Base-by-base conservation (phyloP, 2,113 vertebrate genomes). In the Polypterus senegalus region DNA sequence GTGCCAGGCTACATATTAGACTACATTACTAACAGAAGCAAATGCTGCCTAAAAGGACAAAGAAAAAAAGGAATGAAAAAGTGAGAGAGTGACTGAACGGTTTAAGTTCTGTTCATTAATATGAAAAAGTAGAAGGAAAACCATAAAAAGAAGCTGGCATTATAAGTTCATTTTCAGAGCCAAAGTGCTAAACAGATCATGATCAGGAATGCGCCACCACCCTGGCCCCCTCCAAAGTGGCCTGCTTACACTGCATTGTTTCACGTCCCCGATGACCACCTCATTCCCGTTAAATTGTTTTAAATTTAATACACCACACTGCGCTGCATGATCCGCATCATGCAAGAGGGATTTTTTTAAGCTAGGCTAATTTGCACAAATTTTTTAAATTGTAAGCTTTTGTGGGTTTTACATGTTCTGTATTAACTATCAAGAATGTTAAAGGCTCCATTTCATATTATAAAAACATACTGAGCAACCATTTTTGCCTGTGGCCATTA, bases 161-260 rank as follows among this genome's bases (percentile, higher is more conserved):
- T 46, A 59, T 72, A 67, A 77, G 58, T 48, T 58, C 45, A 7
- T 54, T 65, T 58, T 9, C 2, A 59, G 9, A 67, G 78, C 81
- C 79, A 83, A 76, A 66, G 65, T 62, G 67, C 64, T 67, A 65
- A 74, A 73, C 70, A 78, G 60, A 74, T 75, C 54, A 67, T 59
- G 51, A 64, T 62, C 62, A 66, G 67, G 62, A 47, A 7, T 68
- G 69, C 74, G 70, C 43, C 10, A 27, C 54, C 27, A 27, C 27
- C 27, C 6, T 11, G 54, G 54, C 5, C 54, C 6, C 5, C 54
- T 55, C 54, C 54, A 9, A 9, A 27, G 9, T 27, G 5, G 9
- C 5, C 54, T 10, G 54, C 10, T 27, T 27, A 27, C 27, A 27
- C 27, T 27, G 27, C 27, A 27, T 27, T 27, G 27, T 27, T 27